Conservation (phyloP, 2,888 invertebrate genomes). For the Sclerodermus sp. region DNA sequence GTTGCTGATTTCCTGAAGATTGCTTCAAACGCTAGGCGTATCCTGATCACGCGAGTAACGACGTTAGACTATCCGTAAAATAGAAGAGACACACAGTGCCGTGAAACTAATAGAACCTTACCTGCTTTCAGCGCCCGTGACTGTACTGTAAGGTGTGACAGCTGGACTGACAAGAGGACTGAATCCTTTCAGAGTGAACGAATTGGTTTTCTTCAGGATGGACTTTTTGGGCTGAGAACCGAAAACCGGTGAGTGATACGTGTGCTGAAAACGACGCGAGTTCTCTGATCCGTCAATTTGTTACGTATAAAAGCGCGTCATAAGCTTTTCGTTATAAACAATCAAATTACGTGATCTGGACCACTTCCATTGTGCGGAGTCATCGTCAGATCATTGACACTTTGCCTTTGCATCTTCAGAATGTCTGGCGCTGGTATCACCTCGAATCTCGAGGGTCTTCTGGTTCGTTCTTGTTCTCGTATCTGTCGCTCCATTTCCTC, state of each 20-base stretch:
- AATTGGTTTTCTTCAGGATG: slow-evolving; percentile 91
- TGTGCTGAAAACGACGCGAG: slow-evolving; percentile 46
- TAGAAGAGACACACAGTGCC: too few species aligned
- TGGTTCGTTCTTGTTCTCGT: slow-evolving; percentile 61
- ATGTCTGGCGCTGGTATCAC: slow-evolving; percentile 83
- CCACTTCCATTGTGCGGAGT: slow-evolving; percentile 58
- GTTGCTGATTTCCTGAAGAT: slow-evolving; percentile 87
- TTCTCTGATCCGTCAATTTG: neutral
- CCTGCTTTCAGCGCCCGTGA: slow-evolving; percentile 85
- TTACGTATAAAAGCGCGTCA: neutral
- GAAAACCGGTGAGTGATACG: slow-evolving; percentile 61
- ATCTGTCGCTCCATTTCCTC: slow-evolving; percentile 63
- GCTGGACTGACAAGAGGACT: slow-evolving; percentile 62
- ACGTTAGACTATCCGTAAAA: too few species aligned
- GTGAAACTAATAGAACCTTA: slow-evolving; percentile 40
- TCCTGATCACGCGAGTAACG: too few species aligned
- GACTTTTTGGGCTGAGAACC: slow-evolving; percentile 74
- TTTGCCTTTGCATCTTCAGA: slow-evolving; percentile 65
- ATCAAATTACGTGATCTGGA: slow-evolving; percentile 40
- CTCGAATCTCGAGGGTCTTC: slow-evolving; percentile 78
- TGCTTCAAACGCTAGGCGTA: slow-evolving; percentile 86
- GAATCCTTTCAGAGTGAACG: slow-evolving; percentile 74
- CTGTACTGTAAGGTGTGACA: slow-evolving; percentile 74
- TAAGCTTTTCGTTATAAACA: neutral
- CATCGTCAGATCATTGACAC: slow-evolving; percentile 60